Evolutionary conservation across 2,888 invertebrate species (phyloP), one percentile per base, ranked within the genome.

Genomic region (Hypolimnas misippus): DNA sequence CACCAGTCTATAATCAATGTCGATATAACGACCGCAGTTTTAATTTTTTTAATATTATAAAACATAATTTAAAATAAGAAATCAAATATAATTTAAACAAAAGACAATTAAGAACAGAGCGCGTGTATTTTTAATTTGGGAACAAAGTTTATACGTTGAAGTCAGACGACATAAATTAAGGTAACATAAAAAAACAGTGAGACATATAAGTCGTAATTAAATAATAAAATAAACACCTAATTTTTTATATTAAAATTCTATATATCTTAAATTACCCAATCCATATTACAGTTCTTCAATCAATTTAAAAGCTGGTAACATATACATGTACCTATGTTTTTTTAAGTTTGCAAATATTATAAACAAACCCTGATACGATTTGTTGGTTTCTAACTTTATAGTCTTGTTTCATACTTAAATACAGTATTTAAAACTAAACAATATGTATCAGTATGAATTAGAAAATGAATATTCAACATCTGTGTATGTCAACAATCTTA

Each of bases 171-270:
- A 40, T 40, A 12, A 8, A 1, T 46, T 21, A 19, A 46, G 21
- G 19, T 40, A 46, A 46, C 19, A 46, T 46, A 46, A 46, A 21
- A 46, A 44, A 44, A 44, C 44, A 44, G 12, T 44, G 8, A 44
- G 4, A 10, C 17, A 44, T 19, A 42, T 44, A 17, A 19, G 17
- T 19, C 12, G 19, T 44, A 38, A 35, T 19, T 19, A 19, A 4
- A 21, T 21, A 21, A 19, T 3, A 46, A 46, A 21, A 46, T 46
- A 46, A 12, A 46, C 12, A 21, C n/a, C 19, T 19, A 46, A 46
- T 21, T 12, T 46, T 8, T 6, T 44, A 38, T 12, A n/a, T 38
- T 0, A 12, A 38, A 38, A 38, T 38, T 38, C 12, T 38, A n/a
- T 38, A n/a, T n/a, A 38, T 38, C 35, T 38, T n/a, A 38, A n/a